Base-by-base conservation (phyloP, 2,113 vertebrate genomes). In the Synodontis membranacea region DNA sequence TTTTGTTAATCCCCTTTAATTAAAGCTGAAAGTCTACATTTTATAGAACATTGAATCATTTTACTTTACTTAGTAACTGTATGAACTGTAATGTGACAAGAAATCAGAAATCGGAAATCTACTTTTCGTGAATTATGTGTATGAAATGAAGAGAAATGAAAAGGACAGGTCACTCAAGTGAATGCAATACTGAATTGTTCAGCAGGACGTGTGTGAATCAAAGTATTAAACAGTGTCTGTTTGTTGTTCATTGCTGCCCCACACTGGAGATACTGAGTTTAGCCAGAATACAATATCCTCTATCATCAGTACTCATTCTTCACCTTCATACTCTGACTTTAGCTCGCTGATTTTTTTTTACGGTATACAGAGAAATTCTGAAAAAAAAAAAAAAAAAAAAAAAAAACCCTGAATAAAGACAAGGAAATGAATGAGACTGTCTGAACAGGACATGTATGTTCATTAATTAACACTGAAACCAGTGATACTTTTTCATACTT, bases 241-340 rank as follows among this genome's bases (percentile, higher is more conserved):
- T 23, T 89, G 91, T 90, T 91, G 88, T 93, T 92, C 91, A 93
- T 93, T 94, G 92, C 91, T 92, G 93, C 93, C 93, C 87, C 93
- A 91, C 80, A 74, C 91, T 93, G 94, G 89, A 82, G 60, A 54
- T 31, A n/a, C n/a, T 70, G 60, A 25, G 52, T 37, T 21, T n/a
- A 48, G 8, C 5, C 54, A 52, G 58, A 14, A 60, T 44, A 76
- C 6, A 62, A n/a, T 80, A 34, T 28, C 25, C 28, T 82, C 12
- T 15, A 17, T 15, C 25, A 23, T 44, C 54, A 58, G 52, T 39
- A 39, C 12, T 58, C 54, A 25, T 39, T 52, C 5, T 37, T 25
- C 6, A 2, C 9, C 17, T 58, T 39, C 19, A n/a, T n/a, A n/a
- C n/a, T n/a, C n/a, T n/a, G n/a, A n/a, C n/a, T n/a, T n/a, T n/a